phyloP scores from a whole-genome alignment of 2,113 vertebrate species.

The Mus pahari region DNA sequence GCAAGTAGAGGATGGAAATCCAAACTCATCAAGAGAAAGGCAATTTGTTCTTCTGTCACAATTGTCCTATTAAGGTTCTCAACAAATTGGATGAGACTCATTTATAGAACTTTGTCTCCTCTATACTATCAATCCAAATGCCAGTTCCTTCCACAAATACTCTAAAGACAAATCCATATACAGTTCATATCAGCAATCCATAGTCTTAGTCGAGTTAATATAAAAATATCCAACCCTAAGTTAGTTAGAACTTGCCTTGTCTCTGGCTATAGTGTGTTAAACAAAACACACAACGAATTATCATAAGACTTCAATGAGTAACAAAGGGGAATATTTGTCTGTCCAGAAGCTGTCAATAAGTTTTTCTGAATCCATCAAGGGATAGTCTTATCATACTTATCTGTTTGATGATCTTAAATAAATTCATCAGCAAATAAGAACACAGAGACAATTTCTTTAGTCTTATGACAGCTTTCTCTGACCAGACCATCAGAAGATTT shows the following conservation, averaged over 20 bases:
- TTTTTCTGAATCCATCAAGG: neutral
- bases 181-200: neutral
- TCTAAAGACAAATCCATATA: neutral
- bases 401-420: neutral
- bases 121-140: neutral
- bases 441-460: neutral
- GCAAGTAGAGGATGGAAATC: neutral
- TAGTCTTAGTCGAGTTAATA: neutral
- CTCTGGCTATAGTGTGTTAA: neutral
- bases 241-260: neutral
- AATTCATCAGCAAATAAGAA: neutral
- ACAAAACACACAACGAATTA: neutral
- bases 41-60: neutral
- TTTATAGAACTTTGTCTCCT: neutral
- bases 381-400: neutral
- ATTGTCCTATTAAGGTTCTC: neutral
- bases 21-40: neutral
- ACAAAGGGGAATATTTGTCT: neutral
- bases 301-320: neutral
- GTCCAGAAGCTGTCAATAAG: neutral
- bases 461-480: conserved; percentile 1
- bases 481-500: neutral
- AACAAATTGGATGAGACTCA: neutral
- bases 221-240: neutral
- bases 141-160: neutral